Conservation (phyloP, 1,140 invertebrate genomes). For the Sitobion miscanthi region DNA sequence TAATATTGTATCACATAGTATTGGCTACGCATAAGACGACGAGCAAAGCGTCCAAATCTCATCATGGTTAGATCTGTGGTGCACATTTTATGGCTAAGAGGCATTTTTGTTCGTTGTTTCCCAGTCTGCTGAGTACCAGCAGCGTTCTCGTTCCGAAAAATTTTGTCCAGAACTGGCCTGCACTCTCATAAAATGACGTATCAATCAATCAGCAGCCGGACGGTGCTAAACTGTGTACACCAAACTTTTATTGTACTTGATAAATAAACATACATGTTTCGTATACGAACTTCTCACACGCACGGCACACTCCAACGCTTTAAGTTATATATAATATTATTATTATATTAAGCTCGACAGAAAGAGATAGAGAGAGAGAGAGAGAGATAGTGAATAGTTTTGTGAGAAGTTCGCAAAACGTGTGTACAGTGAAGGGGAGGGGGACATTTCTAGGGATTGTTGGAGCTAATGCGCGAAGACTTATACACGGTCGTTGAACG, state of each 20-base stretch:
- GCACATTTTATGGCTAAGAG: no score
- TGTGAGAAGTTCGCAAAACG: conserved; percentile 23
- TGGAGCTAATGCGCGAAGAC: conserved; percentile 20
- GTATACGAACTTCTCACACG: background rate
- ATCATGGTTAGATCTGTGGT: no score
- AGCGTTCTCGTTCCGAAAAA: background rate
- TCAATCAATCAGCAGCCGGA: background rate
- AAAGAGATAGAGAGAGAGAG: background rate
- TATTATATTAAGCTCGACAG: background rate
- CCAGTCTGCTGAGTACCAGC: no score
- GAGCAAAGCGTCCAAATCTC: no score
- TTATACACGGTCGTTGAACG: conserved; percentile 35
- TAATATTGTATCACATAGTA: background rate
- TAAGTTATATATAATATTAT: background rate
- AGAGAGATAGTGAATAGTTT: background rate
- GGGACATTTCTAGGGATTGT: background rate
- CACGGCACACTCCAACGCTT: background rate
- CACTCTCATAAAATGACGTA: background rate
- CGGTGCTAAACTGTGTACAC: background rate
- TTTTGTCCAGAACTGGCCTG: background rate
- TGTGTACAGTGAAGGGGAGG: background rate
- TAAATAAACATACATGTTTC: background rate
- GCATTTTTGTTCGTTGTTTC: no score
- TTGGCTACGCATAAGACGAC: background rate
- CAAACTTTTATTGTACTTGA: background rate